Evolutionary conservation across 1,140 invertebrate genomes (phyloP).

Genomic region (Brachionus koreanus): DNA sequence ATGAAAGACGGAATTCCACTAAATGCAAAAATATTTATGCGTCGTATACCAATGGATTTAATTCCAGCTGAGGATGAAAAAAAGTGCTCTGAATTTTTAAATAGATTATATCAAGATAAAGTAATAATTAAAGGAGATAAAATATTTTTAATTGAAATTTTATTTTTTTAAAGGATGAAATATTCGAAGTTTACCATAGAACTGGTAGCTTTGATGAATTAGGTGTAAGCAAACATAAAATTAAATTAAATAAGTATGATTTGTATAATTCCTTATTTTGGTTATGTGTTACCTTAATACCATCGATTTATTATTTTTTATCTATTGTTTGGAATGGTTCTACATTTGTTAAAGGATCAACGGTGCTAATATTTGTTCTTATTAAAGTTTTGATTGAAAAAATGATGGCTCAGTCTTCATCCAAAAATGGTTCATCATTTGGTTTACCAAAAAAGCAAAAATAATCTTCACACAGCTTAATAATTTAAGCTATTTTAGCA

Average conservation of each 20-base stretch:
- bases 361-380: neutral
- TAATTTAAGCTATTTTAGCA: neutral
- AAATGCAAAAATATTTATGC: neutral
- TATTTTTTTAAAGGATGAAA: slow-evolving; percentile 51
- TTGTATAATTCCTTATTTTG: slow-evolving; percentile 51
- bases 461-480: neutral
- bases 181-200: slow-evolving; percentile 51
- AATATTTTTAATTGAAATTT: neutral
- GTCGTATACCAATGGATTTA: slow-evolving; percentile 73
- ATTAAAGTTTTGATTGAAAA: slow-evolving; percentile 18
- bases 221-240: slow-evolving; percentile 44
- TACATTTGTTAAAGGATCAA: neutral
- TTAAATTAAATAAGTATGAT: slow-evolving; percentile 49
- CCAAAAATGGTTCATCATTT: slow-evolving; percentile 16
- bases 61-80: slow-evolving; percentile 73
- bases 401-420: slow-evolving; percentile 18
- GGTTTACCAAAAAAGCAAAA: slow-evolving; percentile 17
- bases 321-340: slow-evolving; percentile 13
- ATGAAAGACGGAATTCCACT: slow-evolving; percentile 3
- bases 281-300: slow-evolving; percentile 51
- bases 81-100: slow-evolving; percentile 73
- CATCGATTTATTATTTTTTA: slow-evolving; percentile 50
- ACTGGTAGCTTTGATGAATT: slow-evolving; percentile 50
- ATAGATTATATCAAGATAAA: slow-evolving; percentile 74
- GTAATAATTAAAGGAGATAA: slow-evolving; percentile 55